Conservation (phyloP, 2,113 vertebrate species). For the Poeciliopsis turrubarensis region DNA sequence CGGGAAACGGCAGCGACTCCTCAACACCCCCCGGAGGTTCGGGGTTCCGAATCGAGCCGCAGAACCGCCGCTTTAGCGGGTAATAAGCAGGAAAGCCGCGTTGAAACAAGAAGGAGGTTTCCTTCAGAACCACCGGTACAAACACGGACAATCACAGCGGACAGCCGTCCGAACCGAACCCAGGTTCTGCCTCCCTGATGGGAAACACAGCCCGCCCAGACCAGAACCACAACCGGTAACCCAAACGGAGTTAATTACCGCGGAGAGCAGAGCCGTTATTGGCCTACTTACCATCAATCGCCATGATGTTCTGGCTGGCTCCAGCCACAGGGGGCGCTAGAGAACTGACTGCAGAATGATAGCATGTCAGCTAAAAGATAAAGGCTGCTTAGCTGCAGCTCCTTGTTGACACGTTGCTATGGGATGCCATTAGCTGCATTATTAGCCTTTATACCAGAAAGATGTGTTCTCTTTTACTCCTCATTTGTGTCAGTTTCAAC, state of each 20-base stretch:
- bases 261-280: constrained; percentile 75
- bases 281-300: constrained; percentile 94
- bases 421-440: no score
- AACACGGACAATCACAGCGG: constrained; percentile 16
- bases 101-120: constrained; percentile 56
- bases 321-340: constrained; percentile 74
- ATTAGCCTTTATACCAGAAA: no score
- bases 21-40: background rate
- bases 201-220: background rate
- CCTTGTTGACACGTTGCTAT: no score
- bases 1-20: no score
- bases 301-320: constrained; percentile 90
- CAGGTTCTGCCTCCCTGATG: background rate
- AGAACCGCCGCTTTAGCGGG: background rate
- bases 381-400: no score
- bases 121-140: constrained; percentile 70
- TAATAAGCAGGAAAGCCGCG: background rate
- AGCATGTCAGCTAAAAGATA: no score
- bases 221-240: constrained; percentile 4
- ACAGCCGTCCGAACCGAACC: background rate
- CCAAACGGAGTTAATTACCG: constrained; percentile 49
- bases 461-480: background rate
- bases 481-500: no score
- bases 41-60: background rate
- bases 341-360: no score